Base-by-base conservation (phyloP, 2,888 invertebrate genomes). In the Masnerella sp. region DNA sequence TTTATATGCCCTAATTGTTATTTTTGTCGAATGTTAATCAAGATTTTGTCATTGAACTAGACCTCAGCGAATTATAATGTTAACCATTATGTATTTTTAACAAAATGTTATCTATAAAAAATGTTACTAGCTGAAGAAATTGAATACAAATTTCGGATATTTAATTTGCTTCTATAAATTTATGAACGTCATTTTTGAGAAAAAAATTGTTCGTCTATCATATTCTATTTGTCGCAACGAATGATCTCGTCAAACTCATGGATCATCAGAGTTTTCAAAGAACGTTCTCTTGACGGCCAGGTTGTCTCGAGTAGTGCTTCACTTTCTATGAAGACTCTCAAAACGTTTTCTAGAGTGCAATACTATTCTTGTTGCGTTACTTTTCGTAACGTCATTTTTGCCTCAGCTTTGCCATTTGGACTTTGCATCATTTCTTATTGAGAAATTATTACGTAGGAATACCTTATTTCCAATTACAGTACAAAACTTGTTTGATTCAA, bases 291-390 rank as follows among this genome's bases (percentile, higher is more conserved):
- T 38, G 51, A 38, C 51, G 51, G 22, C 36, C 36, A 36, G 51
- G 51, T 51, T 51, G 51, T 51, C 51, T 51, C 51, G 36, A 51
- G 51, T 51, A 51, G 51, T 22, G 12, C 51, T 51, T 38, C 51
- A 51, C 36, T 36, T 36, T 14, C 51, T 51, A 51, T 51, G 51
- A 36, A 38, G 51, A 38, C 36, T 38, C 51, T 51, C 36, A 36
- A 14, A 36, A 51, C 51, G 22, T 51, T 51, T 51, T 34, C 25
- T 5, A 25, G 7, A 4, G 5, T 25, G 25, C 5, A 25, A 7
- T 25, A 4, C 4, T 25, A 7, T 25, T 4, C 25, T 25, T 7
- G 25, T 25, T 4, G 25, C 25, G 7, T 25, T 25, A 7, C 25
- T 25, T 25, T 25, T 25, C 5, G 7, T 7, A 25, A 7, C 5